A percentile compares a stretch with the other conserved stretches of the same genome.
phyloP scores from a whole-genome alignment of 2,888 invertebrate genomes.

The Amorpha juglandis region DNA sequence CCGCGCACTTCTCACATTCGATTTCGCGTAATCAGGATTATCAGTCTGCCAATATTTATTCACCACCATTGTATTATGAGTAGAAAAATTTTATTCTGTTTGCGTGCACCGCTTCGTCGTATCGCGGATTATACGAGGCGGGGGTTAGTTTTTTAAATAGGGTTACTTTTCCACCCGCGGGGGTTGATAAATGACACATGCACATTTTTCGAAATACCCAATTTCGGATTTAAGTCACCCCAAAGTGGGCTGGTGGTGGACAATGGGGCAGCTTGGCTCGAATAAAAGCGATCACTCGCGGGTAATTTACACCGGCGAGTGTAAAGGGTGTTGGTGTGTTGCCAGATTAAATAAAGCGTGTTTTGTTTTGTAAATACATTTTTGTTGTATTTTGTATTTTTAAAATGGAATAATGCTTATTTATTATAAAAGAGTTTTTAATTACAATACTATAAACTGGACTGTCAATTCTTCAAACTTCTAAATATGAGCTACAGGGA shows the following conservation, averaged over 20 bases:
- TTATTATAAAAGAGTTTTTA: background rate
- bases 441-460: background rate
- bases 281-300: conserved; percentile 55
- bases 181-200: conserved; percentile 85
- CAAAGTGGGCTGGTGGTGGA: conserved; percentile 82
- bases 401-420: background rate
- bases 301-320: conserved; percentile 74
- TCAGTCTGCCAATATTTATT: conserved; percentile 80
- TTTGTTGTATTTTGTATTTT: background rate
- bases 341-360: conserved; percentile 20
- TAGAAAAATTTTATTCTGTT: conserved; percentile 82
- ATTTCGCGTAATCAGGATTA: conserved; percentile 77
- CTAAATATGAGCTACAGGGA: too few relatives aligned
- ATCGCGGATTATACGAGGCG: conserved; percentile 77
- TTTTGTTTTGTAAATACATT: conserved; percentile 43
- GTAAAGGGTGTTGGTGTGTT: conserved; percentile 52
- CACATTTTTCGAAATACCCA: conserved; percentile 85
- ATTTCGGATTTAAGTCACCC: conserved; percentile 86
- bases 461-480: background rate
- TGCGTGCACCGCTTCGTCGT: conserved; percentile 73
- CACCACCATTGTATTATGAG: conserved; percentile 77
- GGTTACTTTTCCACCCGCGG: conserved; percentile 78
- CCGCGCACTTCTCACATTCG: conserved; percentile 46
- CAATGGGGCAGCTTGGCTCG: conserved; percentile 62
- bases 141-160: conserved; percentile 83